Evolutionary conservation across 2,888 invertebrate genomes (phyloP), one percentile per base, ranked within the genome.

Genomic region (Balanococcus diminutus): DNA sequence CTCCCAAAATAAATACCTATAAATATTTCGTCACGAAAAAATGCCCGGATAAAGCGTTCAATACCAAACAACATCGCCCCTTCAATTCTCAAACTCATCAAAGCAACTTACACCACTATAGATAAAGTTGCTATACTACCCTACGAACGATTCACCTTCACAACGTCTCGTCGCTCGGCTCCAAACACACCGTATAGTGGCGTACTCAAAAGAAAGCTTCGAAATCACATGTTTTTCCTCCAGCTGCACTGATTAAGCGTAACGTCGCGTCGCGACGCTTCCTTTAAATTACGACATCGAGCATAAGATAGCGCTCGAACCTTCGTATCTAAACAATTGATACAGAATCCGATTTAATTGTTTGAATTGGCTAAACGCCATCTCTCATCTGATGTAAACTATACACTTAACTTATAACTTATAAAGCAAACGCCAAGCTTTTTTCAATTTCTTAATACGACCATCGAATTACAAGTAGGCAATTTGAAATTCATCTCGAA

Each of bases 291-390:
- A 28, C 67, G 9, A 28, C 28, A 67, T 28, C 28, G 2, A 28
- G 28, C 67, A 28, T 28, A 16, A 28, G 67, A 67, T 67, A 28
- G 28, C 67, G 67, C 67, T 67, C 28, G 3, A 28, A 28, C 22
- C 19, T 22, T 25, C 28, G 67, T 14, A 28, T 28, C 28, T 14
- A 28, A 61, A 22, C 22, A 46, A 22, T 61, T 28, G 25, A 56
- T 56, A 22, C 28, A 22, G 28, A 19, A 56, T 56, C 56, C 28
- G 14, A 28, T 28, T 28, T 67, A 67, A 67, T 67, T 67, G 67
- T 67, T 67, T 67, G 28, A 67, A 67, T 67, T 67, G 67, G 67
- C 67, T 67, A 28, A 67, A 28, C 14, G 67, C 67, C 67, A 67
- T 28, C 28, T 28, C 28, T 67, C 67, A 67, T 67, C 14, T 25